A percentile compares a stretch with the other conserved stretches of the same genome.
Conservation (phyloP, 2,888 invertebrate genomes). For the Eristalis tenax region DNA sequence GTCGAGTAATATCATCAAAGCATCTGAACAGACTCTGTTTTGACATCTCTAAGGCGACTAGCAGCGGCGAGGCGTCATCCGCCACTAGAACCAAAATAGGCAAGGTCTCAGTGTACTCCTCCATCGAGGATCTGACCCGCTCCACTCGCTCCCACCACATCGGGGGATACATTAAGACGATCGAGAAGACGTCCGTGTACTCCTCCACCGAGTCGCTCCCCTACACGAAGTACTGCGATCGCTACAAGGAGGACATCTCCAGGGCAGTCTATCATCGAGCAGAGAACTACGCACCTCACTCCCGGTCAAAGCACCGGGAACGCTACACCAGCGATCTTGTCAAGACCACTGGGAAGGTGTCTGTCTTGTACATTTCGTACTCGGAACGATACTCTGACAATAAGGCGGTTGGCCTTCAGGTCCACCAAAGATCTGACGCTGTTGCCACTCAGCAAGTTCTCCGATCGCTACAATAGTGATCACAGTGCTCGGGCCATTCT, state of each 20-base stretch:
- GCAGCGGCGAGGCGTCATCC: slow-evolving; percentile 1
- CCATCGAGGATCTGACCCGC: slow-evolving; percentile 44
- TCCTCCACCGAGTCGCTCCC: no score
- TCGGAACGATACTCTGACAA: slow-evolving; percentile 40
- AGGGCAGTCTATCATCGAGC: slow-evolving; percentile 39
- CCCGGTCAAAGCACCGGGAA: slow-evolving; percentile 19
- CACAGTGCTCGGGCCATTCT: slow-evolving; percentile 32
- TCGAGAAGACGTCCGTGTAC: slow-evolving; percentile 57
- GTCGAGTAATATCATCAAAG: slow-evolving; percentile 57
- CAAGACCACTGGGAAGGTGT: slow-evolving; percentile 11
- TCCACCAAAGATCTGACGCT: slow-evolving; percentile 17
- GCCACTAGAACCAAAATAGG: slow-evolving; percentile 42
- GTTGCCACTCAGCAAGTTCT: slow-evolving; percentile 52
- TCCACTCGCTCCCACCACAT: slow-evolving; percentile 41
- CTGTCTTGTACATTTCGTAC: slow-evolving; percentile 20
- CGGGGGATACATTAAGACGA: slow-evolving; percentile 54
- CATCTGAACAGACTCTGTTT: slow-evolving; percentile 50
- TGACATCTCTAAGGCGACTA: slow-evolving; percentile 38
- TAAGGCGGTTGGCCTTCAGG: background rate
- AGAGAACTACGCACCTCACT: slow-evolving; percentile 34
- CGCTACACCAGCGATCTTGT: slow-evolving; percentile 22
- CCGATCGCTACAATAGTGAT: slow-evolving; percentile 50
- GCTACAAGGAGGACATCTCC: no score
- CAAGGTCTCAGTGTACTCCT: slow-evolving; percentile 58
- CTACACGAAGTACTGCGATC: slow-evolving; percentile 52